Base-by-base conservation (phyloP, 2,113 vertebrate genomes). In the Tonatia bakeri region DNA sequence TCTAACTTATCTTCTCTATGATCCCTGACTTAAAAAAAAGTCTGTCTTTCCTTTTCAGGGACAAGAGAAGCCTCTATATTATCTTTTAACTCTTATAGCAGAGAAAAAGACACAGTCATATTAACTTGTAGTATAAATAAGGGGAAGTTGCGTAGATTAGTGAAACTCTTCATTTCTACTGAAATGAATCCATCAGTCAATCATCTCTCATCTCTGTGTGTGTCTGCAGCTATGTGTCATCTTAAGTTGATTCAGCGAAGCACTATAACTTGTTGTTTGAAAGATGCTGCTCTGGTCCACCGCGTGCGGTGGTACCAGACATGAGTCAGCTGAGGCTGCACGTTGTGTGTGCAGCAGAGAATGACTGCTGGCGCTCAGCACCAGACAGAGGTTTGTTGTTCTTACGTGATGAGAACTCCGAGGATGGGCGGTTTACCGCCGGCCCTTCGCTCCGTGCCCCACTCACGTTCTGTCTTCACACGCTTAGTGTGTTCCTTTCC, bases 81-180 rank as follows among this genome's bases (percentile, higher is more conserved):
- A 9, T 90, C 90, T 87, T 59, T 87, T 61, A 87, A 80, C 75
- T 85, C 9, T 76, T 93, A 75, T 4, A 79, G 26, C n/a, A 83
- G 70, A 52, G 43, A 38, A 95, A 93, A 75, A 59, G 33, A 1
- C 56, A 81, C 31, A 70, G 47, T 86, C 5, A 26, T 86, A 59
- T 77, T 89, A 76, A 88, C 43, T 93, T 81, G 13, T 26, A 88
- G 54, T 75, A 6, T 75, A 6, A 26, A 24, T 52, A 33, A 95
- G 85, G 13, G 89, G 47, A 45, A 91, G 38, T n/a, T 72, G 15
- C 36, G 38, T 61, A 75, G 77, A 43, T 79, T 45, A 70, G 40
- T 24, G 40, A 92, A 83, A 43, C 38, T 36, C 14, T 84, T 92
- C 43, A 73, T 73, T 87, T n/a, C 40, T 89, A 59, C n/a, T 67